These are phyloP conservation scores for Globicephala melas DNA, from an alignment of 2,113 vertebrate species.

Conservation along the genomic window DNA sequence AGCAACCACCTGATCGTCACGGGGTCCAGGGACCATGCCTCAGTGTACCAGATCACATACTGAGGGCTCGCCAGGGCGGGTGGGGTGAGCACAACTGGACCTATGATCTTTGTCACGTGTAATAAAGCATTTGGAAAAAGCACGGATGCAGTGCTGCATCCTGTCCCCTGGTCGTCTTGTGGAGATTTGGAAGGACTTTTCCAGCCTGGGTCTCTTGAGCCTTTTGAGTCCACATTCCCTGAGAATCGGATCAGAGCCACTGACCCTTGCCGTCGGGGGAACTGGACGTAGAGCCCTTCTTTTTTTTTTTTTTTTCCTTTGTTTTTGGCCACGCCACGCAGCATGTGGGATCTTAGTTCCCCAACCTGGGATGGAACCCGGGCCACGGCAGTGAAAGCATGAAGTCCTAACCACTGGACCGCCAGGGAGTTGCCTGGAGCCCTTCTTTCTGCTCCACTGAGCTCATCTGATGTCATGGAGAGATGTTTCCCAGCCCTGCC, in stretches of 20 bases:
- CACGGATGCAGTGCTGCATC: rapidly evolving
- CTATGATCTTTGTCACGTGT: rapidly evolving
- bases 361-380: not conserved
- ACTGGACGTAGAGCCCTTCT: not conserved
- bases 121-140: conserved; percentile 49
- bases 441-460: not conserved
- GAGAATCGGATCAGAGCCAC: not conserved
- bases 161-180: rapidly evolving
- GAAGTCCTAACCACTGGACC: not conserved
- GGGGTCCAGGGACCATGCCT: conserved; percentile 89
- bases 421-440: not conserved
- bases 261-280: rapidly evolving
- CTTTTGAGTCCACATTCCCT: not conserved
- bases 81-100: rapidly evolving
- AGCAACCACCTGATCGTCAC: conserved; percentile 90
- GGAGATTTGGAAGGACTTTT: not conserved
- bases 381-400: not conserved
- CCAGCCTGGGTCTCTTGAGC: not conserved
- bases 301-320: too few relatives aligned
- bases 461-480: not conserved
- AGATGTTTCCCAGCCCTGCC: not conserved
- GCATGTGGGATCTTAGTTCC: not conserved
- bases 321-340: too few relatives aligned
- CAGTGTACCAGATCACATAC: conserved; percentile 91
- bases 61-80: conserved; percentile 68